Conservation (phyloP, 2,797 vertebrate species). For the Mus caroli region DNA sequence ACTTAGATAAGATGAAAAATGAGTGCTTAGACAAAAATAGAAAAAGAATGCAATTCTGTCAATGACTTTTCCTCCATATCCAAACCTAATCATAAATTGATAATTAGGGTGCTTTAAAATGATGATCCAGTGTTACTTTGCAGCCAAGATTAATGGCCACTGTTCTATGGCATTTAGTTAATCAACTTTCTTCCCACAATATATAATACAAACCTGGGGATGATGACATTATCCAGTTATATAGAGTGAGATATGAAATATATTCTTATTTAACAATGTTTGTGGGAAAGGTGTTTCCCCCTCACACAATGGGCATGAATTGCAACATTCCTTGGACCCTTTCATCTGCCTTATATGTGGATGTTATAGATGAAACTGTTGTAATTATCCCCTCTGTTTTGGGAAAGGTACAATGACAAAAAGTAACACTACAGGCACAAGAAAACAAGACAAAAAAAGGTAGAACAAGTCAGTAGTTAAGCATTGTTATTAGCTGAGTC, state of each 20-base stretch:
- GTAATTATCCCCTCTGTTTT: not conserved
- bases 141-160: not conserved
- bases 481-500: not conserved
- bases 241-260: not conserved
- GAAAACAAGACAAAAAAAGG: not conserved
- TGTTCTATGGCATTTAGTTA: not conserved
- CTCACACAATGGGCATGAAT: not conserved
- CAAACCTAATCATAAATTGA: not conserved
- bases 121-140: not conserved
- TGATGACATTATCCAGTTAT: not conserved
- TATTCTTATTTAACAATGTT: constrained; percentile 10
- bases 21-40: not conserved
- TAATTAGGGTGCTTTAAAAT: constrained; percentile 1
- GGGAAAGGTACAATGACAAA: not conserved
- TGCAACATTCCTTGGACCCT: not conserved
- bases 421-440: not conserved
- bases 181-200: not conserved
- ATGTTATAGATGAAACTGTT: not conserved
- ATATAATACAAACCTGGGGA: not conserved
- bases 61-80: not conserved
- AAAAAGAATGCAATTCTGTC: not conserved
- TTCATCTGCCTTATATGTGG: not conserved
- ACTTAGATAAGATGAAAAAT: not conserved
- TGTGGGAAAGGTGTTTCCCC: not conserved
- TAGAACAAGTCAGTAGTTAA: not conserved